These are phyloP conservation scores for Pheosia gnoma DNA, from an alignment of 2,888 invertebrate species.

Conservation along the genomic window DNA sequence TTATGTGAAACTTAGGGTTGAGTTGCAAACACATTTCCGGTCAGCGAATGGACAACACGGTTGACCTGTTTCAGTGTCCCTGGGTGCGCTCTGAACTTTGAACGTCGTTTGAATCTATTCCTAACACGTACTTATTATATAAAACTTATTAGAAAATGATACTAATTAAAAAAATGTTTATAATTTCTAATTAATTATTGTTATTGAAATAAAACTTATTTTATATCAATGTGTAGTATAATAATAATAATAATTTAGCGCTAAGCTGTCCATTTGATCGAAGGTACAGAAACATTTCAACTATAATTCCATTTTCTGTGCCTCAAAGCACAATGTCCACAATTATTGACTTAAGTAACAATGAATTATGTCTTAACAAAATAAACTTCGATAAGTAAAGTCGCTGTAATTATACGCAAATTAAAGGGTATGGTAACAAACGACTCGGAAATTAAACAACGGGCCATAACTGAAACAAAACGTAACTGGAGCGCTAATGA, in stretches of 20 bases:
- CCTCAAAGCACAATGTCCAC: not conserved
- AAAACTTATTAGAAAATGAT: not conserved
- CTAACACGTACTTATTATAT: not conserved
- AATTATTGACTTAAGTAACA: not conserved
- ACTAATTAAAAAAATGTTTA: too few relatives aligned
- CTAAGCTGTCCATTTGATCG: too few relatives aligned
- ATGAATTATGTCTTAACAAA: not conserved
- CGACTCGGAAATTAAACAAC: slow-evolving; percentile 14
- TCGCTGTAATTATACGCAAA: slow-evolving; percentile 59
- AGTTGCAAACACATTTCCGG: slow-evolving; percentile 49
- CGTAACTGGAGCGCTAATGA: slow-evolving; percentile 19
- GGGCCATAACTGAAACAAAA: slow-evolving; percentile 15
- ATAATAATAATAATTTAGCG: too few relatives aligned
- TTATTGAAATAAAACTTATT: too few relatives aligned
- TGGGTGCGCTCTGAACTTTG: not conserved
- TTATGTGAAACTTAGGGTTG: not conserved
- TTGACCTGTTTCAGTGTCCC: slow-evolving; percentile 56
- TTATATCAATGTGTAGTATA: too few relatives aligned
- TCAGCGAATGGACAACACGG: slow-evolving; percentile 52
- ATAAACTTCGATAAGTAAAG: slow-evolving; percentile 40
- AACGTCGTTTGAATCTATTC: not conserved
- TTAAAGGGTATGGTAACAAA: slow-evolving; percentile 37
- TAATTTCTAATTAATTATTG: too few relatives aligned
- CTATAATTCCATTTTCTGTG: not conserved
- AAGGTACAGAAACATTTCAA: too few relatives aligned